These are phyloP conservation scores for Amiota minor DNA, from an alignment of 2,888 invertebrate species.

Conservation along the genomic window DNA sequence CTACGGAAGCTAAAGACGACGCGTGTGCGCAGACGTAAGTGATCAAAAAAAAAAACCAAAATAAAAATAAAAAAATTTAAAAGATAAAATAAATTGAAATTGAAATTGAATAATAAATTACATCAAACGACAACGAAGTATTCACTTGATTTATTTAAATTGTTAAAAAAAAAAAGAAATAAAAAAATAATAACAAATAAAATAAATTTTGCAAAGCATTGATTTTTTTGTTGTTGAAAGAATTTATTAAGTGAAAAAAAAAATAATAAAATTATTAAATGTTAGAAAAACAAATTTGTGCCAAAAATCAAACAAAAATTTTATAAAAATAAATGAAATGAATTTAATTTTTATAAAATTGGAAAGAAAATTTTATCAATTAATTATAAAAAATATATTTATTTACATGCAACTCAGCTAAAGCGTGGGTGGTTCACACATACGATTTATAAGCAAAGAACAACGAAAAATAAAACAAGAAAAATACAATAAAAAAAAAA, in stretches of 20 bases:
- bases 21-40: conserved; percentile 54
- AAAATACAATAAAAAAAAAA: too few relatives aligned
- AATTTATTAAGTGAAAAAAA: conserved; percentile 35
- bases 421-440: too few relatives aligned
- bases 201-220: conserved; percentile 43
- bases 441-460: too few relatives aligned
- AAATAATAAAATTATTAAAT: conserved; percentile 29
- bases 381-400: too few relatives aligned
- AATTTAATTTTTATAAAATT: conserved; percentile 32
- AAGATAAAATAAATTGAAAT: background rate
- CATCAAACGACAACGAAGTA: conserved; percentile 31
- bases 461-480: too few relatives aligned
- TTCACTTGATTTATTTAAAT: conserved; percentile 40
- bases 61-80: background rate
- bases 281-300: conserved; percentile 34
- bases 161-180: conserved; percentile 33
- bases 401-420: too few relatives aligned
- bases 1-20: conserved; percentile 24
- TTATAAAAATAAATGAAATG: conserved; percentile 43
- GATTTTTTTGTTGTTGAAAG: too few relatives aligned
- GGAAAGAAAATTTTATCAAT: too few relatives aligned
- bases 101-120: background rate
- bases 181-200: conserved; percentile 39
- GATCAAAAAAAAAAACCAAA: conserved; percentile 22
- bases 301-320: conserved; percentile 43